A percentile compares a stretch with the other conserved stretches of the same genome.
Evolutionary conservation across 2,888 invertebrate genomes (phyloP).

Genomic region (Protodeltote pygarga): DNA sequence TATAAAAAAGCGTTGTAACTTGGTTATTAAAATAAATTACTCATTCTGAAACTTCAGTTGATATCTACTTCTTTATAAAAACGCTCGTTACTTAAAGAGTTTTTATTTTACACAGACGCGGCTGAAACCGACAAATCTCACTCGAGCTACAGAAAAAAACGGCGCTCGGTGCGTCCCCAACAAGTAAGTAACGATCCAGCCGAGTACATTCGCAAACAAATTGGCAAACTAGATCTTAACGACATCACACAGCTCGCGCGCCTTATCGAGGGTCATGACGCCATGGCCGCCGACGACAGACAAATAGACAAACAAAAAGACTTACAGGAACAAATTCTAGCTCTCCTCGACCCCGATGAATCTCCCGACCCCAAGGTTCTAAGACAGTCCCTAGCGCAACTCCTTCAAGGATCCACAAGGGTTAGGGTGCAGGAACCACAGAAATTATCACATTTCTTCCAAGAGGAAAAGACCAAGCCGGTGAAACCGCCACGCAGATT

Average conservation of each 20-base stretch:
- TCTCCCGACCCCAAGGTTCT: slow-evolving; percentile 68
- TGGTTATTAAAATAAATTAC: no score
- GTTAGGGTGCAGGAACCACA: slow-evolving; percentile 56
- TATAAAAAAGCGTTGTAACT: no score
- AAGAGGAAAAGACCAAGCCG: slow-evolving; percentile 56
- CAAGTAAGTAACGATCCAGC: slow-evolving; percentile 82
- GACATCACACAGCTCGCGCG: slow-evolving; percentile 75
- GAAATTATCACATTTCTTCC: slow-evolving; percentile 64
- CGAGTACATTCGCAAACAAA: slow-evolving; percentile 74
- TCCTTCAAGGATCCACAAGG: slow-evolving; percentile 67
- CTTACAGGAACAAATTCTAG: slow-evolving; percentile 76
- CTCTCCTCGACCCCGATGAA: slow-evolving; percentile 73
- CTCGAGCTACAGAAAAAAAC: slow-evolving; percentile 76
- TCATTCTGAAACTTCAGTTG: no score
- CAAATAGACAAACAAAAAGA: slow-evolving; percentile 66
- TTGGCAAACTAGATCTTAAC: slow-evolving; percentile 76
- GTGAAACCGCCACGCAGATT: slow-evolving; percentile 64
- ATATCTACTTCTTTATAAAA: no score
- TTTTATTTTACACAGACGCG: slow-evolving; percentile 59
- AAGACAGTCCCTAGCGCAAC: slow-evolving; percentile 66
- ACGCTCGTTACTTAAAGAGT: no score
- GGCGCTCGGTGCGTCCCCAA: slow-evolving; percentile 68
- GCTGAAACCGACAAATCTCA: slow-evolving; percentile 76
- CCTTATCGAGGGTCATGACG: slow-evolving; percentile 76
- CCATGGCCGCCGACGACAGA: slow-evolving; percentile 42